Base-by-base conservation (phyloP, 2,113 vertebrate genomes). In the Eublepharis macularius region DNA sequence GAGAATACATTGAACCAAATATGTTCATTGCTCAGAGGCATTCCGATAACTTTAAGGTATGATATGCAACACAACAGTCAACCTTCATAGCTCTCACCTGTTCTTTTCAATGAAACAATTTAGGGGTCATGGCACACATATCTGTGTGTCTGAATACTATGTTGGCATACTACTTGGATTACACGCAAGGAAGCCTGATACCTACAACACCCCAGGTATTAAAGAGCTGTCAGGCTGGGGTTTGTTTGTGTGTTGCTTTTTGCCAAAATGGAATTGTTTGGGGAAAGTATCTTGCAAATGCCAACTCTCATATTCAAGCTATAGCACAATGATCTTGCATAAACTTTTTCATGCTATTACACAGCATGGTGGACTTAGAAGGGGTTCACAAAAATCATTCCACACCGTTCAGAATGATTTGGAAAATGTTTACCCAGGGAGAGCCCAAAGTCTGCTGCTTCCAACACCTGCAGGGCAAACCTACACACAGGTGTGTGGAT, bases 401-500 rank as follows among this genome's bases (percentile, higher is more conserved):
- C 0, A 34, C 34, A 34, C 0, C 0, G 17, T 74, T 81, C n/a
- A 43, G 9, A 63, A 57, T 0, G 0, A 47, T 85, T 3, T 19
- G 11, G 84, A 1, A 24, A 66, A 36, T 41, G 68, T 82, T 88
- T 89, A 79, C 57, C 82, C 63, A 36, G 81, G 84, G 81, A 90
- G 51, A 29, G 84, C 73, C 74, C 83, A 76, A 66, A 87, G 76
- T 54, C n/a, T 39, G 60, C 76, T 74, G 51, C 82, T 72, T 16
- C 36, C 36, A 78, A 1, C 72, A 83, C 43, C 85, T 91, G 68
- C 74, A 68, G 51, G 86, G 87, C 60, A 76, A 83, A 82, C 0
- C 8, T 86, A 74, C 76, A 66, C 74, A 77, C 94, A 94, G 94
- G 93, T 94, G 87, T 84, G 81, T 86, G 85, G 0, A 83, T 94